Conservation (phyloP, 2,888 invertebrate genomes). For the Cheilosia vernalis region DNA sequence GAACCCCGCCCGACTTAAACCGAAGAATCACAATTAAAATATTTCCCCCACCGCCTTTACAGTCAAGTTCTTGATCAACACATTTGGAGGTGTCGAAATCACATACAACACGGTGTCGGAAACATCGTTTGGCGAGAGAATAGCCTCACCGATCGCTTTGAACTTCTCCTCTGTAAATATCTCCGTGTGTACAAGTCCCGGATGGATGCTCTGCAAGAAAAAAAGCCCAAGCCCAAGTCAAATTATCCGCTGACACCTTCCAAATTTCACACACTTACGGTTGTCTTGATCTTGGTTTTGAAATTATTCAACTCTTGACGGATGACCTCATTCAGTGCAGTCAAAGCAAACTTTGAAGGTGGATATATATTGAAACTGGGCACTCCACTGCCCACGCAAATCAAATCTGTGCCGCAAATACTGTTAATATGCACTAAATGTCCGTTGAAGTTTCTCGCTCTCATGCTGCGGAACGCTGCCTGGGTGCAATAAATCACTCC, state of each 20-base stretch:
- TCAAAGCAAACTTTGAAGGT: constrained; percentile 80
- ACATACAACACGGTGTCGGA: constrained; percentile 77
- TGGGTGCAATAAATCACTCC: constrained; percentile 84
- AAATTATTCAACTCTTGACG: constrained; percentile 80
- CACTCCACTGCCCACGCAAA: constrained; percentile 78
- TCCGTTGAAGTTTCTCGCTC: constrained; percentile 79
- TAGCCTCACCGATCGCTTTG: constrained; percentile 14
- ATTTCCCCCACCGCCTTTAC: constrained; percentile 79
- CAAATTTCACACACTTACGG: constrained; percentile 79
- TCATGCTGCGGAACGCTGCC: constrained; percentile 84
- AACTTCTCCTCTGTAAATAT: constrained; percentile 78
- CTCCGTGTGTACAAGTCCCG: constrained; percentile 84
- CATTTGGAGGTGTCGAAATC: constrained; percentile 79
- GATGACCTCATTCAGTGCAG: constrained; percentile 80
- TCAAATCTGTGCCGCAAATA: constrained; percentile 83
- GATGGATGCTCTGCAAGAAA: constrained; percentile 82
- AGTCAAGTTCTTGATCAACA: constrained; percentile 78
- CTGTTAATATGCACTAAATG: constrained; percentile 81
- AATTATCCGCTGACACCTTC: constrained; percentile 76
- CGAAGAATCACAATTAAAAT: background rate
- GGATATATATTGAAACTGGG: constrained; percentile 82
- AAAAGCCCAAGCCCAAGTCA: background rate
- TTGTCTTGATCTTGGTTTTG: constrained; percentile 78
- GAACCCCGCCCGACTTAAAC: too few relatives aligned
- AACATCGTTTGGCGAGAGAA: constrained; percentile 78